Base-by-base conservation (phyloP, 2,113 vertebrate genomes). In the Podarcis muralis region DNA sequence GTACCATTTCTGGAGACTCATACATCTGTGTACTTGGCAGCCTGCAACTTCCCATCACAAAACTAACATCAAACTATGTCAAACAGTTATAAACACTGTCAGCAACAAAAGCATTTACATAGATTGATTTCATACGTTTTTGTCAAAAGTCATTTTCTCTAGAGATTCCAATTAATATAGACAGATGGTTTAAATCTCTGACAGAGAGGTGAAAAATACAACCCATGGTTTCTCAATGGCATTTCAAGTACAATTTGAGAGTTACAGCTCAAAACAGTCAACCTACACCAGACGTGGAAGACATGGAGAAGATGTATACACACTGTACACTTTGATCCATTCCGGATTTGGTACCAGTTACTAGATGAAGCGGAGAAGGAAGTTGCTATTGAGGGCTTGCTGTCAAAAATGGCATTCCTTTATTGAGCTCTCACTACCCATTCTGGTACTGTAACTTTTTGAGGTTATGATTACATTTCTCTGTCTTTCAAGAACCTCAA, bases 41-140 rank as follows among this genome's bases (percentile, higher is more conserved):
- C 71, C 35, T 83, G 81, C 72, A 88, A 77, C 71, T 76, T 77
- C 81, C 83, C 71, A 75, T 68, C 65, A 65, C 59, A 83, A 83
- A 88, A 88, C 72, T 68, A 83, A 88, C 87, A 88, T 83, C 81
- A 77, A 68, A 83, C 87, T 83, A 53, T 88, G 87, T 88, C 87
- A 88, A 88, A 88, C 72, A 53, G 37, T 68, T 83, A 88, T 83
- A 83, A 88, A 88, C 59, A 68, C 59, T 88, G 71, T 48, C 81
- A 83, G 59, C 37, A 83, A 88, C 68, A 83, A 77, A 83, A 83
- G 71, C 80, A 88, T 88, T 88, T 83, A 77, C 81, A 76, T 68
- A 88, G 87, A 88, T 83, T 76, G 59, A 88, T 88, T 83, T 77
- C 62, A 76, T 77, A 76, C 71, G 80, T 83, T 82, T 88, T 88